Conservation (phyloP, 2,797 vertebrate genomes). For the Leptoclinus maculatus region DNA sequence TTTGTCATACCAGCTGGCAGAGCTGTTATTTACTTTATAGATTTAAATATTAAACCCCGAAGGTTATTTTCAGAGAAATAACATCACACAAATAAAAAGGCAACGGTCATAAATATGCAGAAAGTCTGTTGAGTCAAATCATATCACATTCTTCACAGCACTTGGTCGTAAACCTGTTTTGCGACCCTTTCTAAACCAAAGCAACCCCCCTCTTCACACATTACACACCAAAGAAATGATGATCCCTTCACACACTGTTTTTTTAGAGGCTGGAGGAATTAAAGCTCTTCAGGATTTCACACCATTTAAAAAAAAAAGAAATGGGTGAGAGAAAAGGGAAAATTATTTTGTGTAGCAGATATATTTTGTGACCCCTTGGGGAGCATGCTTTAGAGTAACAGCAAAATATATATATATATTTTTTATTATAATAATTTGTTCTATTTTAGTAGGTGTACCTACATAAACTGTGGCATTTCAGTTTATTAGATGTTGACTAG, state of each 20-base stretch:
- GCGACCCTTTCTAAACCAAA: neutral
- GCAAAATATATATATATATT: too few relatives aligned
- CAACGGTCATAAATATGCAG: conserved; percentile 31
- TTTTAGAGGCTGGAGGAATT: conserved; percentile 2
- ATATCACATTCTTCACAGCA: neutral
- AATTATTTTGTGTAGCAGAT: neutral
- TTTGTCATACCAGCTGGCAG: conserved; percentile 72
- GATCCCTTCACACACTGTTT: conserved; percentile 13
- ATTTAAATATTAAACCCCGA: conserved; percentile 59
- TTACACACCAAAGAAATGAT: neutral
- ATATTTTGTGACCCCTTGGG: neutral
- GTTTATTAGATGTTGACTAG: neutral
- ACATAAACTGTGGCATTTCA: neutral
- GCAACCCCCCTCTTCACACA: neutral
- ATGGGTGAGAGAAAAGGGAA: neutral
- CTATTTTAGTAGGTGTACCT: neutral
- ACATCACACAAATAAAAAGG: conserved; percentile 29
- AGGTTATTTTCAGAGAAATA: conserved; percentile 40
- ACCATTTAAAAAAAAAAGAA: conserved; percentile 2
- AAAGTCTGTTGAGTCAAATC: conserved; percentile 24
- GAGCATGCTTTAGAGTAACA: neutral
- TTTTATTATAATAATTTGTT: too few relatives aligned
- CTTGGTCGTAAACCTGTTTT: neutral
- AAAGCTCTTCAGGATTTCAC: conserved; percentile 10
- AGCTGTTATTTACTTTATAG: conserved; percentile 63